Evolutionary conservation across 2,888 invertebrate species (phyloP).

Genomic region (Spatulosminthurus flaviceps): DNA sequence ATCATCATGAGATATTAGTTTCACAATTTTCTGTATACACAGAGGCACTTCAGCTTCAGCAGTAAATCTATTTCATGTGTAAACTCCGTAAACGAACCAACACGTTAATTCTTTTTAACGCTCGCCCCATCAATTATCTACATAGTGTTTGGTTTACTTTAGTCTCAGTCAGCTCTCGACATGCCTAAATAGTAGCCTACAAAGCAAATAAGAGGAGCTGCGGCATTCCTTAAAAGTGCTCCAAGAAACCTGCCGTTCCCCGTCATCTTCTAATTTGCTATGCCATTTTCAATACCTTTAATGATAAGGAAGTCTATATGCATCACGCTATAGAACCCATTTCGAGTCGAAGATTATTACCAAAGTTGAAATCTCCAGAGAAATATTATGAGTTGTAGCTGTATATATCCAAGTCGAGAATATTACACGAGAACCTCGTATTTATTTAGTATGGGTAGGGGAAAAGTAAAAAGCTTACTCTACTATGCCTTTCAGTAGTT

Average conservation of each 20-base stretch:
- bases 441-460: too few relatives aligned
- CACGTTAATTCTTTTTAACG: slow-evolving; percentile 9
- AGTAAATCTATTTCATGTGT: slow-evolving; percentile 35
- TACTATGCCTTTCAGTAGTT: neutral
- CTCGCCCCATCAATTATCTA: slow-evolving; percentile 6
- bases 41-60: neutral
- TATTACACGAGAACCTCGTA: too few relatives aligned
- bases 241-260: slow-evolving; percentile 24
- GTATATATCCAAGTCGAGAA: neutral
- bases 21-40: neutral
- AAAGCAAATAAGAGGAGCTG: neutral
- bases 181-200: too few relatives aligned
- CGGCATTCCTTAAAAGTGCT: neutral
- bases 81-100: slow-evolving; percentile 32
- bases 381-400: neutral
- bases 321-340: neutral
- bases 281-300: slow-evolving; percentile 16
- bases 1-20: slow-evolving; percentile 40
- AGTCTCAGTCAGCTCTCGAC: neutral
- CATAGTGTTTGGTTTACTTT: too few relatives aligned
- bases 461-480: neutral
- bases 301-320: neutral
- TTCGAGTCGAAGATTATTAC: slow-evolving; percentile 8
- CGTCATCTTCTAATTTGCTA: slow-evolving; percentile 27
- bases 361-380: neutral